Evolutionary conservation across 2,797 vertebrate species (phyloP).

Genomic region (Liparis tanakae): DNA sequence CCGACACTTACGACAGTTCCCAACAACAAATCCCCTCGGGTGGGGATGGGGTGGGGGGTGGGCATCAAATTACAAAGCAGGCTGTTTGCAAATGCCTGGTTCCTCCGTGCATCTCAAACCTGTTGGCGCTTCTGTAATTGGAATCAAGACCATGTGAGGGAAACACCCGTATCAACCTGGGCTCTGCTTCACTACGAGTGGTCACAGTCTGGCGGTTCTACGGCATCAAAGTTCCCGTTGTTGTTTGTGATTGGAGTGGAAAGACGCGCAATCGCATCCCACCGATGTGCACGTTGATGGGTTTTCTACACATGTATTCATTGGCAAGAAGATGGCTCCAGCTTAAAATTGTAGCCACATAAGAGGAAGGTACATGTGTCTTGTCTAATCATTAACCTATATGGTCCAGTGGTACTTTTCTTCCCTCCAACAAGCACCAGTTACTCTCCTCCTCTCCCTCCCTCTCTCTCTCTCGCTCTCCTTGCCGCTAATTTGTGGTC

Average conservation of each 20-base stretch:
- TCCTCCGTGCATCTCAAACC: slow-evolving; percentile 51
- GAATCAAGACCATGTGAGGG: slow-evolving; percentile 60
- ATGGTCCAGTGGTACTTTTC: slow-evolving; percentile 42
- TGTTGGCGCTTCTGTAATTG: slow-evolving; percentile 60
- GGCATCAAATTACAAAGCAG: slow-evolving; percentile 56
- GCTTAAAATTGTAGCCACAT: slow-evolving; percentile 17
- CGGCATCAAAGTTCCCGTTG: slow-evolving; percentile 31
- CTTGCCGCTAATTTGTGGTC: slow-evolving; percentile 67
- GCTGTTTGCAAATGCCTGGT: slow-evolving; percentile 55
- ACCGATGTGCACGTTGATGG: not conserved
- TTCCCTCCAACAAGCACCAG: slow-evolving; percentile 33
- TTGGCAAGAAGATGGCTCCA: slow-evolving; percentile 18
- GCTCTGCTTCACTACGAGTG: slow-evolving; percentile 28
- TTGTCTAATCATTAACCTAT: slow-evolving; percentile 30
- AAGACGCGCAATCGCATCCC: not conserved
- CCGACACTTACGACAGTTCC: slow-evolving; percentile 50
- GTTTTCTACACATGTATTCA: slow-evolving; percentile 11
- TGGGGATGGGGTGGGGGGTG: not conserved
- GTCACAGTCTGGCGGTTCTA: slow-evolving; percentile 60
- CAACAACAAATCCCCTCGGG: slow-evolving; percentile 44
- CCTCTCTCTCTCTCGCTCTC: slow-evolving; percentile 25
- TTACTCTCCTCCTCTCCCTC: slow-evolving; percentile 11
- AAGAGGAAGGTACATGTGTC: slow-evolving; percentile 29
- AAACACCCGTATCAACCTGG: slow-evolving; percentile 21
- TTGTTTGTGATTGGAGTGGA: slow-evolving; percentile 26